Base-by-base conservation (phyloP, 1,140 invertebrate genomes). In the Rhopalosiphum padi region DNA sequence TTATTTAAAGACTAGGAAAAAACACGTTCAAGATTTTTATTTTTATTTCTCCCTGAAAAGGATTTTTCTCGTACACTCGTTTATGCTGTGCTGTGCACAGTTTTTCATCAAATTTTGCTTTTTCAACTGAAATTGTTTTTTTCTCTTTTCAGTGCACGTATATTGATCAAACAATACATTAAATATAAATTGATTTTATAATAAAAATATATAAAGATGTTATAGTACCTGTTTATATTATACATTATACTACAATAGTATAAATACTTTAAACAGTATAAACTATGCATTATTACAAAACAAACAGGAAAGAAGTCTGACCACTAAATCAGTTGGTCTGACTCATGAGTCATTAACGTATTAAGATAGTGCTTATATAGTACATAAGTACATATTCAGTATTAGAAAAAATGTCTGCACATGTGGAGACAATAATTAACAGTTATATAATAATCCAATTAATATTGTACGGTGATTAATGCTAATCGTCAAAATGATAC, bases 21-120 rank as follows among this genome's bases (percentile, higher is more conserved):
- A 90, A 68, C 37, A n/a, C 53, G 37, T 18, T 48, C 37, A 43
- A 90, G 89, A 90, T 90, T 90, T 90, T 90, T 68, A 90, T 90
- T 60, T 43, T 90, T 90, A 77, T 60, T 30, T 25, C 30, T 51
- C n/a, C 48, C 2, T 37, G 88, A 60, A 60, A 60, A 41, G 51
- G 88, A 68, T 90, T 90, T 90, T 41, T 37, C 30, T 90, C 51
- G 51, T 55, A 9, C 48, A 46, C 15, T 53, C 87, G 87, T 53
- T 35, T 37, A 51, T 37, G 35, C n/a, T n/a, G 6, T n/a, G n/a
- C 46, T 22, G n/a, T 89, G n/a, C 9, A 46, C 35, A 35, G 35
- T 90, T 88, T 90, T 55, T 60, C 35, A 55, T 90, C 35, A 55
- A 90, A 46, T 53, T 90, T 90, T 51, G 83, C 11, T 41, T 11